A percentile compares a stretch with the other conserved stretches of the same genome.
Conservation (phyloP, 2,797 vertebrate genomes). For the Eremophila alpestris region DNA sequence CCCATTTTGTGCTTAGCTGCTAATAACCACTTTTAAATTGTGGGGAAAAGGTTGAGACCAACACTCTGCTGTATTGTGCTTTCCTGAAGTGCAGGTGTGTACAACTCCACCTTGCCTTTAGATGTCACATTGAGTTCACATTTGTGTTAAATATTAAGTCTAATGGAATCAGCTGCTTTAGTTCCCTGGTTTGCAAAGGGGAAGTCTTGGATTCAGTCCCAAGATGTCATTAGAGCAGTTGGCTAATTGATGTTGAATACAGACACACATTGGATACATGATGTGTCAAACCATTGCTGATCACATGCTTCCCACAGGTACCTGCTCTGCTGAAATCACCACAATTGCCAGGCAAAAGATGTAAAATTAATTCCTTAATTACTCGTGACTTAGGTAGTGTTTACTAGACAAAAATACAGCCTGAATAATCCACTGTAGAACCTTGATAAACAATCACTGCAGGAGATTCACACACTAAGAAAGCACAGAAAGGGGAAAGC, state of each 20-base stretch:
- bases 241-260: background rate
- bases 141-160: background rate
- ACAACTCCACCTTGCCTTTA: background rate
- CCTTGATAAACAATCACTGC: background rate
- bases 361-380: background rate
- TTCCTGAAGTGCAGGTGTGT: background rate
- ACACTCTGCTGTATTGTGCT: background rate
- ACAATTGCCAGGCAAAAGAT: background rate
- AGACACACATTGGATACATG: background rate
- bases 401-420: background rate
- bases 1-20: background rate
- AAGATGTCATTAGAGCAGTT: background rate
- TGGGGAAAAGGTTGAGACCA: background rate
- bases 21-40: background rate
- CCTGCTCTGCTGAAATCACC: background rate
- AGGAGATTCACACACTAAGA: background rate
- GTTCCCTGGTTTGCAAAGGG: background rate
- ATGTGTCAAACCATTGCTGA: background rate
- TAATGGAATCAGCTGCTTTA: background rate
- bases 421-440: background rate
- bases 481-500: background rate
- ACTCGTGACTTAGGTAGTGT: background rate
- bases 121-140: background rate
- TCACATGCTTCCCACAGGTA: background rate
- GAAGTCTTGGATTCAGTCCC: background rate